These are phyloP conservation scores for Lynx canadensis DNA, from an alignment of 2,113 vertebrate species.

Conservation along the genomic window DNA sequence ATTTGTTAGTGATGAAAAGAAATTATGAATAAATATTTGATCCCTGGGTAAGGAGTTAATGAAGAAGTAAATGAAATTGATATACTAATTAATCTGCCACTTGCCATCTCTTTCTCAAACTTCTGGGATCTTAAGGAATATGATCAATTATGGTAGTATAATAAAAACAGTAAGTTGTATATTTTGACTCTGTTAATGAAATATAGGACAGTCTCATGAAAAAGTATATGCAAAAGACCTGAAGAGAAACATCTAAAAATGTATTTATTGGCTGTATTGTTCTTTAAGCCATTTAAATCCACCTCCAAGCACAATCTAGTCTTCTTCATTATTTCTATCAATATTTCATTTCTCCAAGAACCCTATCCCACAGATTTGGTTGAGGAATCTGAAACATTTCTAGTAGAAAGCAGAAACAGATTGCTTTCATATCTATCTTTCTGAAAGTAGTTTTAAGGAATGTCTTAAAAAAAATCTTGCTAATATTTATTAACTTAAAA, in stretches of 20 bases:
- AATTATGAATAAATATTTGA: slow-evolving; percentile 12
- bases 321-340: background rate
- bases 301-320: background rate
- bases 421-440: background rate
- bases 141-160: background rate
- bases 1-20: slow-evolving; percentile 5
- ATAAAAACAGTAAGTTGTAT: background rate
- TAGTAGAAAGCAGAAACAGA: background rate
- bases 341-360: slow-evolving; percentile 31
- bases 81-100: background rate
- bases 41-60: background rate
- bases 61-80: background rate
- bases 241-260: slow-evolving; percentile 45
- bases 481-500: no score
- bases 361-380: background rate
- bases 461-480: no score
- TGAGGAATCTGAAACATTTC: slow-evolving; percentile 38
- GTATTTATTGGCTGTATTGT: background rate
- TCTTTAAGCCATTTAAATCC: background rate
- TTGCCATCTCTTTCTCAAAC: background rate
- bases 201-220: background rate
- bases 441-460: no score
- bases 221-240: background rate
- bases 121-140: slow-evolving; percentile 12
- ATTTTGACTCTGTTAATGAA: slow-evolving; percentile 32